A percentile compares a stretch with the other conserved stretches of the same genome.
These are phyloP conservation scores for Paralichthys olivaceus DNA, from an alignment of 2,113 vertebrate species.

Conservation along the genomic window DNA sequence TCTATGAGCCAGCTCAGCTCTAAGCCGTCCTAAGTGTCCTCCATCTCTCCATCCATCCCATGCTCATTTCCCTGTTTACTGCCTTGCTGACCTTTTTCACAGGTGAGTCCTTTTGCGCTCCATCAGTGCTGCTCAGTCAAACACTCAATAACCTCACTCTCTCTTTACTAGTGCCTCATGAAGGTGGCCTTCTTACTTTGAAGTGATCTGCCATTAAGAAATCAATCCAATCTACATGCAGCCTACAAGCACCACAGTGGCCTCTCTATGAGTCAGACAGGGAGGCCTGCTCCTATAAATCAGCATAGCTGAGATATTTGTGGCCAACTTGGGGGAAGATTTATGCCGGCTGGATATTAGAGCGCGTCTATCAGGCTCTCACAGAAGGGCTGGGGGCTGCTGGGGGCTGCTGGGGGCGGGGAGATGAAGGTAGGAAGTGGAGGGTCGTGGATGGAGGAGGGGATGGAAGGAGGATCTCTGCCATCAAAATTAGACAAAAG, in stretches of 20 bases:
- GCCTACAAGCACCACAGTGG: constrained; percentile 63
- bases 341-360: constrained; percentile 84
- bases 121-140: constrained; percentile 32
- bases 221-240: constrained; percentile 73
- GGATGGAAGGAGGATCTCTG: constrained; percentile 5
- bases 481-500: constrained; percentile 10
- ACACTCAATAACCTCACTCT: constrained; percentile 32
- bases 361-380: constrained; percentile 79
- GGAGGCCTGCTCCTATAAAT: constrained; percentile 78
- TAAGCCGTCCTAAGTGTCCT: not conserved
- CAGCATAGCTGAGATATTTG: constrained; percentile 86
- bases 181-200: constrained; percentile 62
- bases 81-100: constrained; percentile 58
- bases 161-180: constrained; percentile 12
- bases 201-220: constrained; percentile 73
- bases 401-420: constrained; percentile 21
- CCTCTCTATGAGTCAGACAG: constrained; percentile 53
- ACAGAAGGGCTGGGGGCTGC: constrained; percentile 20
- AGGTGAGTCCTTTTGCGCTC: constrained; percentile 47
- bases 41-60: constrained; percentile 7
- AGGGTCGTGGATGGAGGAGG: constrained; percentile 10
- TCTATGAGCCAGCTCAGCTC: not conserved
- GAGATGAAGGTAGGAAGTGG: constrained; percentile 47
- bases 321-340: constrained; percentile 82
- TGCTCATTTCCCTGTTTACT: constrained; percentile 48